Conservation (phyloP, 2,113 vertebrate genomes). For the mouse (Mus musculus) region GRCm39 chr11:109257501-109258000, state of each 20-base stretch:
- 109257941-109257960: not conserved
- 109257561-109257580: too few species aligned
- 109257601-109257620: not conserved
- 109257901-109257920: not conserved
- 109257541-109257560: not conserved
- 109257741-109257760: not conserved
- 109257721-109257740: slow-evolving; percentile 29
- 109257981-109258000: not conserved
- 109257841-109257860: slow-evolving; percentile 46
- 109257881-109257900: slow-evolving; percentile 7
- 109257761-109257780: not conserved
- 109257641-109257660: slow-evolving; percentile 27
- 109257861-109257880: slow-evolving; percentile 30
- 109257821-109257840: slow-evolving; percentile 61
- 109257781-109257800: slow-evolving; percentile 24
- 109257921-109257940: not conserved
- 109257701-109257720: slow-evolving; percentile 58
- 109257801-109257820: slow-evolving; percentile 32
- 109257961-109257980: not conserved
- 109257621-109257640: slow-evolving; percentile 27
- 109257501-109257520: not conserved
- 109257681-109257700: slow-evolving; percentile 62
- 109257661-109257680: slow-evolving; percentile 52
- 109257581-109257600: not conserved
- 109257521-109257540: not conserved